Evolutionary conservation across 2,113 vertebrate genomes (phyloP).

Genomic region (Circaetus gallicus): DNA sequence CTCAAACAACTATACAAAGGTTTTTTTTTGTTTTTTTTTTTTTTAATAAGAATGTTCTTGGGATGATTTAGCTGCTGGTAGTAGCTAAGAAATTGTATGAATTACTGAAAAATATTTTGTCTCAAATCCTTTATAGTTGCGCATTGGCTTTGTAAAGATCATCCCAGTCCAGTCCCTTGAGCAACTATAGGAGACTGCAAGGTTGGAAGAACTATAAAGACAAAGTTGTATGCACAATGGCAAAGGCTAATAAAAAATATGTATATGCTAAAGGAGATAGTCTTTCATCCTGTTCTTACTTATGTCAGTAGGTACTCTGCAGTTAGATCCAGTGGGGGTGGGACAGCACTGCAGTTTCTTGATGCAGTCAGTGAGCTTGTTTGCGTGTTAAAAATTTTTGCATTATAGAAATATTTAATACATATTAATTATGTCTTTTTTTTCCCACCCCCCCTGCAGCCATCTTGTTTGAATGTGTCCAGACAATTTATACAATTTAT

Average conservation of each 20-base stretch:
- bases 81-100: not conserved
- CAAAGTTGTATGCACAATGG: not conserved
- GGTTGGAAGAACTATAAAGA: not conserved
- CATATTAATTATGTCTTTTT: not conserved
- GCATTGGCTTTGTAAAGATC: not conserved
- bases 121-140: not conserved
- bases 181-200: not conserved
- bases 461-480: slow-evolving; percentile 95
- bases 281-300: not conserved
- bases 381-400: not conserved
- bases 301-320: not conserved
- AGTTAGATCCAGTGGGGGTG: not conserved
- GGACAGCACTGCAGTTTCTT: not conserved
- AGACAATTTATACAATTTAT: slow-evolving; percentile 91
- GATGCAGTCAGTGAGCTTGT: not conserved
- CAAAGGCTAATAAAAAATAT: not conserved
- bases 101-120: not conserved
- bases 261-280: not conserved
- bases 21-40: not conserved
- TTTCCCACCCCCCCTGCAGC: slow-evolving; percentile 67
- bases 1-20: not conserved
- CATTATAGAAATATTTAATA: not conserved
- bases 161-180: not conserved
- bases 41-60: not conserved
- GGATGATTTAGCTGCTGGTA: not conserved